Evolutionary conservation across 2,113 vertebrate species (phyloP).

Genomic region (Onychostruthus taczanowskii): DNA sequence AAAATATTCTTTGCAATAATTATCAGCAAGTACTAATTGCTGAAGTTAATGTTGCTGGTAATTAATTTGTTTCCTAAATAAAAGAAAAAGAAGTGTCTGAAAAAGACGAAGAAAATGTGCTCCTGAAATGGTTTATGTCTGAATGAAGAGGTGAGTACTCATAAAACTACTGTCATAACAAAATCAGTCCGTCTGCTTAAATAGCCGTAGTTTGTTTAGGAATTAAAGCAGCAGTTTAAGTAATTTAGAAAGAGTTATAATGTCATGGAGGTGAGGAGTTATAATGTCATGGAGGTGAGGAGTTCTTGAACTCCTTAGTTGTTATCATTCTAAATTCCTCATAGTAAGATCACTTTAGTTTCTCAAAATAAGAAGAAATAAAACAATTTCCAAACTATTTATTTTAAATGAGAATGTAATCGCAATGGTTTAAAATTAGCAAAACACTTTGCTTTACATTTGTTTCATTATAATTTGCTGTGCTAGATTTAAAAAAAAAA

Average conservation of each 20-base stretch:
- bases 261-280: rapidly evolving
- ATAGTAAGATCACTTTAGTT: rapidly evolving
- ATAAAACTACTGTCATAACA: neutral
- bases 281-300: rapidly evolving
- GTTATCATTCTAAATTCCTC: neutral
- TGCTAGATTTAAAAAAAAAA: neutral
- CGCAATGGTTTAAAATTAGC: neutral
- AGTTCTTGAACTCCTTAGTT: neutral
- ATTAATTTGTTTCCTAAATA: neutral
- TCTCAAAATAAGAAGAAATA: neutral
- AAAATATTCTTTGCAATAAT: neutral
- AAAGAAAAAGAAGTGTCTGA: neutral
- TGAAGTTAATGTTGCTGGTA: neutral
- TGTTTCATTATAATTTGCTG: neutral
- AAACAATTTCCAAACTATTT: neutral
- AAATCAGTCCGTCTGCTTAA: neutral
- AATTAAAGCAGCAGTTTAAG: neutral
- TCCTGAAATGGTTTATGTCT: neutral
- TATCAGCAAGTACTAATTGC: neutral
- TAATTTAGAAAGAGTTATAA: neutral
- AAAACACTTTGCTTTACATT: neutral
- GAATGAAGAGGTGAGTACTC: neutral
- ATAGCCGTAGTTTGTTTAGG: neutral
- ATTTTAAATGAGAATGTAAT: neutral
- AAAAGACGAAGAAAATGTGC: neutral